Evolutionary conservation across 2,113 vertebrate species (phyloP).

Genomic region (Misgurnus anguillicaudatus): DNA sequence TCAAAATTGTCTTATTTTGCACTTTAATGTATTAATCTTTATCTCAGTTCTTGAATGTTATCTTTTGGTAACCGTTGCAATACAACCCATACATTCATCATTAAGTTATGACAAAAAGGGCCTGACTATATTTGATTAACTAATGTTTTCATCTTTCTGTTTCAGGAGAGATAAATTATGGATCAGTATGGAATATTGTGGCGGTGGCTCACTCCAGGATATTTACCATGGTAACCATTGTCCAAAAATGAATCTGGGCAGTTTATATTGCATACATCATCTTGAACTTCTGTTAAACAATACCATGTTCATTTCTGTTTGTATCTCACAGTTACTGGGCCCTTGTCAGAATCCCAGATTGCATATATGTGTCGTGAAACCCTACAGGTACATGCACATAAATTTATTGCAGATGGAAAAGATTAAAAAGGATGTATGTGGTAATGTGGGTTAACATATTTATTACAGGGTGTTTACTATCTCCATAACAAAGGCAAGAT

Average conservation of each 20-base stretch:
- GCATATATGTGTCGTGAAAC: constrained; percentile 98
- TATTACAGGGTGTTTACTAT: constrained; percentile 77
- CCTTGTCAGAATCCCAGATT: constrained; percentile 95
- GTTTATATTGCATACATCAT: not conserved
- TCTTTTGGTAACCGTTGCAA: not conserved
- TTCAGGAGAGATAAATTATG: constrained; percentile 95
- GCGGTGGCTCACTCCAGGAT: constrained; percentile 96
- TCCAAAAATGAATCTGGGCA: not conserved
- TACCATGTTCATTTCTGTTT: not conserved
- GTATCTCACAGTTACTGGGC: constrained; percentile 85
- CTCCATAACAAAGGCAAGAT: constrained; percentile 81
- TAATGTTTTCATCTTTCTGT: constrained; percentile 28
- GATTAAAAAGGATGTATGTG: not conserved
- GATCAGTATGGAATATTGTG: constrained; percentile 99
- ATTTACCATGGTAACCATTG: constrained; percentile 89
- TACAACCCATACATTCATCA: not conserved
- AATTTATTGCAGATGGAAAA: constrained; percentile 53
- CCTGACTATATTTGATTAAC: not conserved
- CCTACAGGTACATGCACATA: constrained; percentile 84
- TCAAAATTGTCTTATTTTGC: too few relatives aligned
- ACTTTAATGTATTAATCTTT: too few relatives aligned
- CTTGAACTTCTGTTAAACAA: not conserved
- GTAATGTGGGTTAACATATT: not conserved
- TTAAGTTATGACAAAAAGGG: not conserved
- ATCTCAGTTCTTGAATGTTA: too few relatives aligned